Base-by-base conservation (phyloP, 2,888 invertebrate species). In the Leptopterna dolabrata region DNA sequence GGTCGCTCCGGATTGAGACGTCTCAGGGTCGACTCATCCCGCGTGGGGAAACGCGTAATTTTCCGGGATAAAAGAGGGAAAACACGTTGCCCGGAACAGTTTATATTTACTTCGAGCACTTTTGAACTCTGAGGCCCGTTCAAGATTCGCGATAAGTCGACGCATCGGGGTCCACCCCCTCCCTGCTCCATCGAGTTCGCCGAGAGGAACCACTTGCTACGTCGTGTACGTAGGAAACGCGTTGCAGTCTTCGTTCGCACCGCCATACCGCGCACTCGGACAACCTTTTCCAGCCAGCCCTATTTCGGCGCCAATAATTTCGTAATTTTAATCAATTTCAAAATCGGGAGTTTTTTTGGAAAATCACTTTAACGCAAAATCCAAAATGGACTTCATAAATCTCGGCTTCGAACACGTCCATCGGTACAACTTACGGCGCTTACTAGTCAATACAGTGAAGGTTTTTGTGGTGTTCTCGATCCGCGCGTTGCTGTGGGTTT, bases 401-500 rank as follows among this genome's bases (percentile, higher is more conserved):
- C 11, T 63, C 0, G 4, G 63, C 63, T 4, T 63, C 24, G 63
- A 63, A 24, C 24, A 24, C 63, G 9, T 63, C 2, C 19, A 63
- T 24, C 63, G 24, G 24, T 63, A 24, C 63, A 27, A 24, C 27
- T 11, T 63, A 4, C 19, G 63, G 24, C 19, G 63, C 24, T 63
- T 24, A 1, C 24, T 63, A 24, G 27, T 27, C 27, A 63, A 63
- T 11, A 24, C 63, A 24, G 63, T 73, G n/a, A 30, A 41, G 16
- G 19, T 41, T 45, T 14, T 78, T 16, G 24, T 78, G 6, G 45
- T 78, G 36, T 45, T 45, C 2, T 41, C 27, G 3, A 76, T 19
- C 16, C 71, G 71, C 24, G 45, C 19, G n/a, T 51, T 85, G 29
- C 85, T 85, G n/a, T 85, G 71, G 85, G 13, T 85, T 27, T 76